A percentile compares a stretch with the other conserved stretches of the same genome.
phyloP scores from a whole-genome alignment of 2,888 invertebrate species.

The Gnatocerus cornutus region DNA sequence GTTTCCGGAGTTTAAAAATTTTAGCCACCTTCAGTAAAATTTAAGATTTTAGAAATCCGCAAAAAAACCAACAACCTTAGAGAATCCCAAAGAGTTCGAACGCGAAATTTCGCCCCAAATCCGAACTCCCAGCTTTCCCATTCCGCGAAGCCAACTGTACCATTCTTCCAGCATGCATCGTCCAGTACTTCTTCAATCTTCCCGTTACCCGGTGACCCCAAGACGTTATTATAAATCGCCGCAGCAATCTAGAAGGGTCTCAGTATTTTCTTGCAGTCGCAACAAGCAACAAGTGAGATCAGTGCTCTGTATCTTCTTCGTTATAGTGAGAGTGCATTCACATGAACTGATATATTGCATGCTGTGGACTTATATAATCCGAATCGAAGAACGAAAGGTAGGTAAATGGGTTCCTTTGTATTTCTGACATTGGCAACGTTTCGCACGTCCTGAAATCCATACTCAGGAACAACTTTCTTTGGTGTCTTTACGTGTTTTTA shows the following conservation, averaged over 20 bases:
- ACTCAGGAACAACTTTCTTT: slow-evolving; percentile 9
- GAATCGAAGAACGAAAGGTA: slow-evolving; percentile 24
- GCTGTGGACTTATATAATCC: slow-evolving; percentile 38
- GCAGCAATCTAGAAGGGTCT: slow-evolving; percentile 41
- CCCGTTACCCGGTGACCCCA: slow-evolving; percentile 52
- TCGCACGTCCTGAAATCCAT: background rate
- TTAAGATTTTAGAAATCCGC: too few species aligned
- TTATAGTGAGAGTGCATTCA: slow-evolving; percentile 49
- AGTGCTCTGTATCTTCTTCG: slow-evolving; percentile 39
- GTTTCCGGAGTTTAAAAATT: too few species aligned
- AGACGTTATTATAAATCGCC: slow-evolving; percentile 47
- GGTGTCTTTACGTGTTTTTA: background rate
- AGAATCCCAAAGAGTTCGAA: too few species aligned
- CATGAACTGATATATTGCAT: slow-evolving; percentile 42
- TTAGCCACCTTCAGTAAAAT: too few species aligned
- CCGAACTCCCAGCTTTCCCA: background rate
- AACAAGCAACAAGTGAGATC: slow-evolving; percentile 8
- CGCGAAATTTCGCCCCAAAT: too few species aligned
- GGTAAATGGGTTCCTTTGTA: slow-evolving; percentile 23
- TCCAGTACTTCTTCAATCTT: slow-evolving; percentile 24
- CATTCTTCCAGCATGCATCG: background rate
- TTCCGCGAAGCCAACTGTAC: slow-evolving; percentile 14
- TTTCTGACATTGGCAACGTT: background rate
- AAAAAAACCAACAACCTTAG: too few species aligned
- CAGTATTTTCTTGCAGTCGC: slow-evolving; percentile 40